Percentiles rank a stretch among this genome's conserved stretches.
These are phyloP conservation scores for Pterophyllum scalare DNA, from an alignment of 2,113 vertebrate species.

Conservation along the genomic window DNA sequence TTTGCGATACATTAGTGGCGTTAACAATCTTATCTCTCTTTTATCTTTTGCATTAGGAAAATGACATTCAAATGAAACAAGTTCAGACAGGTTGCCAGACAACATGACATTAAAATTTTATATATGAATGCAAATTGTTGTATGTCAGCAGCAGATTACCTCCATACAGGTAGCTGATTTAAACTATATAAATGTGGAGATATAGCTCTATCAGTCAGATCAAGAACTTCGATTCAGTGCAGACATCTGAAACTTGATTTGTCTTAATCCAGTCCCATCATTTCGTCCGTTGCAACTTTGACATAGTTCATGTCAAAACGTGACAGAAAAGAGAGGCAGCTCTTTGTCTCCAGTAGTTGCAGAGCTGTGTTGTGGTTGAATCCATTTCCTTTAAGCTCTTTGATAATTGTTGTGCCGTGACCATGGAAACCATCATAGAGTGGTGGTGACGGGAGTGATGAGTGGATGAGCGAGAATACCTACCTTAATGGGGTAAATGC, in stretches of 20 bases:
- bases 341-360: background rate
- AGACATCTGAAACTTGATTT: background rate
- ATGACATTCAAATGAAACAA: slow-evolving; percentile 9
- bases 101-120: slow-evolving; percentile 6
- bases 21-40: background rate
- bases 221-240: background rate
- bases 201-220: background rate
- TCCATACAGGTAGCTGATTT: background rate
- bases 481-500: slow-evolving; percentile 61
- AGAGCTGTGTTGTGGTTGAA: background rate
- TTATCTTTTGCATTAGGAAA: slow-evolving; percentile 12
- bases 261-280: background rate
- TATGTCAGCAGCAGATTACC: background rate
- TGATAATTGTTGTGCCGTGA: slow-evolving; percentile 41
- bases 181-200: background rate
- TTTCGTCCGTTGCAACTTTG: background rate
- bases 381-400: slow-evolving; percentile 34
- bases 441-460: background rate
- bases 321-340: background rate
- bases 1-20: background rate
- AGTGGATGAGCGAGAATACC: slow-evolving; percentile 3
- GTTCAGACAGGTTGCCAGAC: background rate
- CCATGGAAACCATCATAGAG: slow-evolving; percentile 49
- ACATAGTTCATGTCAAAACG: background rate
- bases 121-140: background rate